Percentiles rank a stretch among this genome's conserved stretches.
Evolutionary conservation across 2,113 vertebrate genomes (phyloP).

Genomic region (Rhegmatorhina hoffmannsi): DNA sequence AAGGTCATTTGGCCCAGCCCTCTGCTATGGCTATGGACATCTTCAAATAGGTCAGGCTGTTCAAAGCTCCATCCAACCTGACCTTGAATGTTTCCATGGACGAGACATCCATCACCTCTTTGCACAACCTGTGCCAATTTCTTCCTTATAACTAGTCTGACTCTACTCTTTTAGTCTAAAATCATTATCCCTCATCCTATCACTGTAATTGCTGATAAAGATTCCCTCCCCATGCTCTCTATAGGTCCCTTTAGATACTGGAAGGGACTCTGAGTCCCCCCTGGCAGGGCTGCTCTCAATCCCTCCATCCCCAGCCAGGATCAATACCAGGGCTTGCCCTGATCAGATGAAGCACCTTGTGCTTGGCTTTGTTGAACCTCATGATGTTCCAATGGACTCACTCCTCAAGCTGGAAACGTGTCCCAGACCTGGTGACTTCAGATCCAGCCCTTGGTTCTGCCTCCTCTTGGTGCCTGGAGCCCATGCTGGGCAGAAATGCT

Average conservation of each 20-base stretch:
- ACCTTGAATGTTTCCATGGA: not conserved
- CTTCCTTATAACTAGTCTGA: not conserved
- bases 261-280: not conserved
- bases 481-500: not conserved
- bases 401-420: not conserved
- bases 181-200: not conserved
- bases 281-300: not conserved
- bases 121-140: not conserved
- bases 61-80: not conserved
- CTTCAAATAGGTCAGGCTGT: not conserved
- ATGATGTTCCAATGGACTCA: not conserved
- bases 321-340: accelerated
- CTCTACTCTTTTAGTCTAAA: not conserved
- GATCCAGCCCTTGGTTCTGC: not conserved
- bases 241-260: not conserved
- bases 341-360: not conserved
- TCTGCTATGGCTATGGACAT: not conserved
- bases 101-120: not conserved
- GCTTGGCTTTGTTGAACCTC: not conserved
- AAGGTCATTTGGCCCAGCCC: not conserved
- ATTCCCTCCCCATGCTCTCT: not conserved
- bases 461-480: not conserved
- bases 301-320: not conserved
- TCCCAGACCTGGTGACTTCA: not conserved
- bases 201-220: not conserved